A percentile compares a stretch with the other conserved stretches of the same genome.
These are phyloP conservation scores for Ophioninae sp. DNA, from an alignment of 2,888 invertebrate species.

Conservation along the genomic window DNA sequence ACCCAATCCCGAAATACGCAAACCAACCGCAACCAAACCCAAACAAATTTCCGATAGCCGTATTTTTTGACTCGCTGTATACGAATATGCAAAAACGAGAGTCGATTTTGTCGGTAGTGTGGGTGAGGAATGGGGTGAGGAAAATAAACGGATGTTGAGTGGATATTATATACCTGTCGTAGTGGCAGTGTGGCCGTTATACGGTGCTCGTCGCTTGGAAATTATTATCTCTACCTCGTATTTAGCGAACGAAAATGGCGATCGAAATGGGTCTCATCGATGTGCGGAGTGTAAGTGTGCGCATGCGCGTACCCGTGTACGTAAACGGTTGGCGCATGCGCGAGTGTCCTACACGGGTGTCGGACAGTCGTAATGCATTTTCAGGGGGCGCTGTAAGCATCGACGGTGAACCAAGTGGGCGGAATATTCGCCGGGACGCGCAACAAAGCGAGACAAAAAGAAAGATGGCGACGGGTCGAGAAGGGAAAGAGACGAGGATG, in stretches of 20 bases:
- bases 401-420: conserved; percentile 72
- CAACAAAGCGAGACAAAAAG: background rate
- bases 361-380: conserved; percentile 50
- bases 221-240: conserved; percentile 63
- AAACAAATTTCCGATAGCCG: no score
- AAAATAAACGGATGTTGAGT: conserved; percentile 49
- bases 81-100: conserved; percentile 10
- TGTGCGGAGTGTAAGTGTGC: background rate
- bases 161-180: conserved; percentile 52
- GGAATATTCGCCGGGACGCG: conserved; percentile 72
- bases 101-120: conserved; percentile 4
- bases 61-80: background rate
- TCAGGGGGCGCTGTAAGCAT: conserved; percentile 52
- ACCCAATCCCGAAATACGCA: no score
- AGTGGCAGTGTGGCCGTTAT: conserved; percentile 51
- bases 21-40: no score
- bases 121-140: conserved; percentile 11
- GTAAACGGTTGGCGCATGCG: background rate
- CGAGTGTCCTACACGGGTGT: background rate
- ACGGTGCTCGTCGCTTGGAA: conserved; percentile 49
- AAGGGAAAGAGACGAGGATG: conserved; percentile 5
- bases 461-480: conserved; percentile 19
- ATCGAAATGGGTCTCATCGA: conserved; percentile 54
- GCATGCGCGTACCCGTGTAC: background rate
- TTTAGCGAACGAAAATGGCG: conserved; percentile 61